A percentile compares a stretch with the other conserved stretches of the same genome.
These are phyloP conservation scores for Pseudeuparius sepicola DNA, from an alignment of 2,888 invertebrate genomes.

Conservation along the genomic window DNA sequence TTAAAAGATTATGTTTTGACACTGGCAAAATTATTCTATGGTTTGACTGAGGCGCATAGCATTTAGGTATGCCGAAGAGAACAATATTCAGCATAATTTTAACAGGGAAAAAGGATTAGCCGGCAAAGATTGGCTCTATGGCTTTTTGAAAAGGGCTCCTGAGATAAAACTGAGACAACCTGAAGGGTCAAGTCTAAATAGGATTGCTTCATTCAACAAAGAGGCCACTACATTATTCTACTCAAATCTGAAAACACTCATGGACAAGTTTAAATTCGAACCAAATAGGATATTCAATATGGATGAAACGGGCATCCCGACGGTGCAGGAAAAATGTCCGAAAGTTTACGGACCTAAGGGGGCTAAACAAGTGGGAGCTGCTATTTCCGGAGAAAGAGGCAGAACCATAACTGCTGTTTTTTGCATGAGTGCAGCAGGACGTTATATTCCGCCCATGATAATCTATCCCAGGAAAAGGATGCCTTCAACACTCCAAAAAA, in stretches of 20 bases:
- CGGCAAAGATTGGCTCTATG: constrained; percentile 13
- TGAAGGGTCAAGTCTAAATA: constrained; percentile 15
- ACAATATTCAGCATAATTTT: constrained; percentile 11
- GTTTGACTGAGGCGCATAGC: constrained; percentile 17
- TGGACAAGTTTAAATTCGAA: constrained; percentile 7
- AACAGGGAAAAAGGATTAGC: constrained; percentile 4
- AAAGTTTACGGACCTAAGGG: constrained; percentile 18
- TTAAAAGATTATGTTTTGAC: constrained; percentile 9
- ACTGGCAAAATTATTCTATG: constrained; percentile 19
- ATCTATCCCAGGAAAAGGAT: constrained; percentile 11
- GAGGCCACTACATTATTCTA: too few relatives aligned
- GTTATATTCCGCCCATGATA: constrained; percentile 13
- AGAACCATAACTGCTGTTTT: constrained; percentile 18
- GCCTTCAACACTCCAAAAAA: constrained; percentile 12
- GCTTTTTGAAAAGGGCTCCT: constrained; percentile 13
- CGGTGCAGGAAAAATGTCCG: constrained; percentile 11
- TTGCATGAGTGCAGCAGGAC: constrained; percentile 16
- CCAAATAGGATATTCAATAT: constrained; percentile 9
- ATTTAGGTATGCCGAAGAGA: constrained; percentile 17
- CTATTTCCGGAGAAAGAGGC: constrained; percentile 18
- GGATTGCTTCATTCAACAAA: constrained; percentile 12
- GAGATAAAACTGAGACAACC: constrained; percentile 15
- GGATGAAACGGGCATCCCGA: constrained; percentile 7
- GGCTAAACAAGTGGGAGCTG: constrained; percentile 18
- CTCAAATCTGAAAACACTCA: too few relatives aligned